Conservation (phyloP, 1,140 invertebrate genomes). For the Drosophila repleta region DNA sequence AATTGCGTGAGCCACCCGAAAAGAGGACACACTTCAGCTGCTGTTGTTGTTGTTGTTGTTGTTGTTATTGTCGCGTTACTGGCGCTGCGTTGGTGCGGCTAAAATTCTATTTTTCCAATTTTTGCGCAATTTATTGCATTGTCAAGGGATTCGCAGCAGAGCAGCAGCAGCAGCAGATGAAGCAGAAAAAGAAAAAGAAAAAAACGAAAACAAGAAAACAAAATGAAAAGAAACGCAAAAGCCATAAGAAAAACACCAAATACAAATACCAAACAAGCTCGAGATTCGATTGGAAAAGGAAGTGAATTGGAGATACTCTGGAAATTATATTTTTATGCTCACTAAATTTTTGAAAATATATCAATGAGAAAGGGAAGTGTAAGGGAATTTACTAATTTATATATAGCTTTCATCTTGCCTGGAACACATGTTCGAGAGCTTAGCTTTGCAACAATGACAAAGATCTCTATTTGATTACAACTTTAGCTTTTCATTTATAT, state of each 20-base stretch:
- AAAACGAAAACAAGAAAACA: slow-evolving; percentile 41
- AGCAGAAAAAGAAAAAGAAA: slow-evolving; percentile 35
- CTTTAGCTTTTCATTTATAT: no score
- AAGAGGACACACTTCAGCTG: slow-evolving; percentile 26
- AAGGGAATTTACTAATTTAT: no score
- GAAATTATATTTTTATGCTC: background rate
- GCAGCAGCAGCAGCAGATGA: slow-evolving; percentile 40
- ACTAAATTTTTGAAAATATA: no score
- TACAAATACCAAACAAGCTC: slow-evolving; percentile 68
- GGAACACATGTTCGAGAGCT: no score
- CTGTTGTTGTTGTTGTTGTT: slow-evolving; percentile 30
- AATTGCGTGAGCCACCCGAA: slow-evolving; percentile 42
- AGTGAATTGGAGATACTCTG: slow-evolving; percentile 7
- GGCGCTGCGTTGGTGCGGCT: slow-evolving; percentile 60
- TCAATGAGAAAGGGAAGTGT: no score
- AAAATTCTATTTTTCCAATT: slow-evolving; percentile 81
- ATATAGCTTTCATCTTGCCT: no score
- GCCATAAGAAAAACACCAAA: slow-evolving; percentile 76
- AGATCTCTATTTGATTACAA: no score
- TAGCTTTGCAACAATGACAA: no score
- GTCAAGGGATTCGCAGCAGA: slow-evolving; percentile 71
- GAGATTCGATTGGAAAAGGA: background rate
- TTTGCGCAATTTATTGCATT: slow-evolving; percentile 81
- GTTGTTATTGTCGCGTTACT: slow-evolving; percentile 61
- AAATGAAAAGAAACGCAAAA: slow-evolving; percentile 55